Evolutionary conservation across 2,113 vertebrate species (phyloP).

Genomic region (Dicentrarchus labrax): DNA sequence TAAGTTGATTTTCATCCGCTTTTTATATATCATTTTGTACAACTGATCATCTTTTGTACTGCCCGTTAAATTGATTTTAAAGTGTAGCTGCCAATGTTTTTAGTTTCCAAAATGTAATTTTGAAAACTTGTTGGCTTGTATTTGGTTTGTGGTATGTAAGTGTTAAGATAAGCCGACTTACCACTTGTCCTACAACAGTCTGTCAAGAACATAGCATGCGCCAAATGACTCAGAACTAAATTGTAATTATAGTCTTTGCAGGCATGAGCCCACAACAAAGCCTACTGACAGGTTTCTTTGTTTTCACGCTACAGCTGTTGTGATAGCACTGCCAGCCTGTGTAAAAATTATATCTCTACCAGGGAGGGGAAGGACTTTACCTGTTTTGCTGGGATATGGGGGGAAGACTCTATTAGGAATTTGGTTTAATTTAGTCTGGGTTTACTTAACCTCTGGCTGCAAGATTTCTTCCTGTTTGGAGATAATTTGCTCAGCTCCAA

Average conservation of each 20-base stretch:
- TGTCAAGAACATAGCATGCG: conserved; percentile 53
- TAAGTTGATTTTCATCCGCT: neutral
- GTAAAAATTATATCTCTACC: conserved; percentile 47
- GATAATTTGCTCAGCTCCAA: conserved; percentile 52
- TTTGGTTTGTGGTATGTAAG: conserved; percentile 34
- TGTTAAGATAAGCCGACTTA: conserved; percentile 47
- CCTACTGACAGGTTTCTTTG: conserved; percentile 64
- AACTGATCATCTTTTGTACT: neutral
- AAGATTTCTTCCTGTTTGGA: conserved; percentile 44
- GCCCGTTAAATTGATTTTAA: conserved; percentile 4
- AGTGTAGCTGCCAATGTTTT: conserved; percentile 12
- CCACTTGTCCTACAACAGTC: conserved; percentile 57
- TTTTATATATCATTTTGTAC: neutral
- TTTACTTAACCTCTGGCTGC: conserved; percentile 51
- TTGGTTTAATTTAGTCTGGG: conserved; percentile 55
- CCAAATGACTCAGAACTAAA: conserved; percentile 71
- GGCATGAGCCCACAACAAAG: conserved; percentile 66
- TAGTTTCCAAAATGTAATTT: conserved; percentile 21
- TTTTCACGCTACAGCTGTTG: conserved; percentile 68
- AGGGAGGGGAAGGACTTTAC: conserved; percentile 28
- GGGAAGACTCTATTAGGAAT: conserved; percentile 16
- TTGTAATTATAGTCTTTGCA: conserved; percentile 71
- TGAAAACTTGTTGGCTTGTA: conserved; percentile 4
- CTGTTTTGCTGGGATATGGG: conserved; percentile 6
- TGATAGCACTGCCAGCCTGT: conserved; percentile 58